Conservation (phyloP, 2,888 invertebrate genomes). For the Aplocera efformata region DNA sequence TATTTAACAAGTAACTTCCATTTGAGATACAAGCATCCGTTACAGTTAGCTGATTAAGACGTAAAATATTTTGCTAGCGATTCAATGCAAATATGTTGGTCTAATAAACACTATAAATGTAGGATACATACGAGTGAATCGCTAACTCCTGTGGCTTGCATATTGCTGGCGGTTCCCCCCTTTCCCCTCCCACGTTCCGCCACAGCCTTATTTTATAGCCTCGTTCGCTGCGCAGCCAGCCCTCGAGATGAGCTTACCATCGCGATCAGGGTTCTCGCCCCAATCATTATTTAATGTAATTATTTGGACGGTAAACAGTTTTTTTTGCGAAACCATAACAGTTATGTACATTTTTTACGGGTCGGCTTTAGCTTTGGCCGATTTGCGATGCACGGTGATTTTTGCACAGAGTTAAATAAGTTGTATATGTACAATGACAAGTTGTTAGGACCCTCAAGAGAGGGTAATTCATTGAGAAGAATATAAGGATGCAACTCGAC, state of each 20-base stretch:
- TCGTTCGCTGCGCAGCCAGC: conserved; percentile 55
- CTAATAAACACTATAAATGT: too few species aligned
- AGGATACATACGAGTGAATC: conserved; percentile 19
- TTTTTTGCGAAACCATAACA: conserved; percentile 65
- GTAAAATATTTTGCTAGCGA: not conserved
- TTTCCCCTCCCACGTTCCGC: conserved; percentile 27
- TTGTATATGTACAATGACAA: too few species aligned
- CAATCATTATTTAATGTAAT: conserved; percentile 76
- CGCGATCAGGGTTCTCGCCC: conserved; percentile 53
- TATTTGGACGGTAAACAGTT: conserved; percentile 64
- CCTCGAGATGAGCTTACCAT: conserved; percentile 69
- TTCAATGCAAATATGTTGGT: not conserved
- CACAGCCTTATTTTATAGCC: conserved; percentile 28
- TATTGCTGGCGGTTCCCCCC: conserved; percentile 24
- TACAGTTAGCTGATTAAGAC: not conserved
- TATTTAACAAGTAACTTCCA: not conserved
- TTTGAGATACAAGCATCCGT: not conserved
- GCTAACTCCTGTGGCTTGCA: conserved; percentile 34
- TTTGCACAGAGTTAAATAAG: too few species aligned
- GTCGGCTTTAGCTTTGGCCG: conserved; percentile 37
- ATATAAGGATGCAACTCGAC: too few species aligned
- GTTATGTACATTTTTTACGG: conserved; percentile 58
- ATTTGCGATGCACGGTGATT: conserved; percentile 17
- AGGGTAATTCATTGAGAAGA: too few species aligned
- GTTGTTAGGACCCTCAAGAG: too few species aligned